Evolutionary conservation across 2,888 invertebrate genomes (phyloP), one percentile per base, ranked within the genome.

Genomic region (Ennomos erosarius): DNA sequence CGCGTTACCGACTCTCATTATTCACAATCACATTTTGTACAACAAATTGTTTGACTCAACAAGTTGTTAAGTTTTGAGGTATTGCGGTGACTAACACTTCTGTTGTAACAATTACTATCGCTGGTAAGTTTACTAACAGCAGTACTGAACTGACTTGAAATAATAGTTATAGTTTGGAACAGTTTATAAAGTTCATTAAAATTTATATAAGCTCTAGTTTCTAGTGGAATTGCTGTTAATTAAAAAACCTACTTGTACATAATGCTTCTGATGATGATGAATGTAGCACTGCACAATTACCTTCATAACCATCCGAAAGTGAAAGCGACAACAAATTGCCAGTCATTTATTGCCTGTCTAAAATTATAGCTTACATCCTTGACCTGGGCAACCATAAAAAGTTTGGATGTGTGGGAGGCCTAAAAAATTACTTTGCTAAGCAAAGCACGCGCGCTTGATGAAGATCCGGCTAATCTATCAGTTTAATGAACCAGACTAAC

Each of bases 371-470:
- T 48, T 34, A 57, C 45, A 65, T 64, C 67, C 67, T 68, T 68
- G 64, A 68, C 65, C 65, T 65, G 63, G 55, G 42, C 54, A 26
- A 54, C 55, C 45, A 57, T 62, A 62, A 61, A 50, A 48, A 50
- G 49, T 54, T 37, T 33, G 38, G 40, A 8, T 52, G 57, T 56
- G 61, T 68, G 58, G 55, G 65, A 58, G 65, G 45, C 51, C 49
- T 45, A 62, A 58, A 65, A 60, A 62, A 44, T 42, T 12, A 47
- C 47, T 58, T 13, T 26, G 26, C 26, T 26, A 46, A 42, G 59
- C 51, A 56, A 38, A 55, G 48, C 56, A 55, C 48, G 58, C 37
- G 47, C 59, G 44, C 35, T 49, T 34, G 36, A 47, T 53, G 46
- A 39, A 47, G 49, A 59, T 62, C 57, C 57, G 60, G 50, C 40